Percentiles rank a stretch among this genome's conserved stretches.
Evolutionary conservation across 1,140 invertebrate species (phyloP).

Genomic region (Zaprionus ornatus): DNA sequence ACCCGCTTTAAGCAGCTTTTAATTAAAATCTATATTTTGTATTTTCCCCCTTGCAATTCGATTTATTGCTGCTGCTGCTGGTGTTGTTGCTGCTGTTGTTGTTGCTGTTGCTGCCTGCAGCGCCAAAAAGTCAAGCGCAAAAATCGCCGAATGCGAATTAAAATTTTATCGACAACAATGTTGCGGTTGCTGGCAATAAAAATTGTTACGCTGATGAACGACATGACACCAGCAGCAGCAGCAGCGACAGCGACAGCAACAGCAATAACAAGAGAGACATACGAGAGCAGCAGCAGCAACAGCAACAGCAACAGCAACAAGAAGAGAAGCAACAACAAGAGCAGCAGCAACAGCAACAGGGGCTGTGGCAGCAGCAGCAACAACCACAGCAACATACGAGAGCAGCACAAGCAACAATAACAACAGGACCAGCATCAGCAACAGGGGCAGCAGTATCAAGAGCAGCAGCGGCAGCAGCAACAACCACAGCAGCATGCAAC

Average conservation of each 20-base stretch:
- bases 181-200: conserved; percentile 68
- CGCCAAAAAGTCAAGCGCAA: conserved; percentile 27
- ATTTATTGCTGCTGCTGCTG: not conserved
- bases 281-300: not conserved
- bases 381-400: not conserved
- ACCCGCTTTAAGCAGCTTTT: not conserved
- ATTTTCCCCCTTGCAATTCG: not conserved
- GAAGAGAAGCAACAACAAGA: not conserved
- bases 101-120: conserved; percentile 9
- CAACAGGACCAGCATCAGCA: not conserved
- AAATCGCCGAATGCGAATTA: conserved; percentile 69
- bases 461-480: conserved; percentile 60
- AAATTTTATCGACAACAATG: conserved; percentile 80
- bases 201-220: conserved; percentile 74
- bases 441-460: not conserved
- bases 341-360: not conserved
- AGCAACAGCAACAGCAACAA: no score
- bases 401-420: not conserved
- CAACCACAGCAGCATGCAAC: no score
- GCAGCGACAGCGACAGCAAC: conserved; percentile 38
- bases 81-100: not conserved
- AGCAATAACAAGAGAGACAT: not conserved
- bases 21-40: not conserved
- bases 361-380: not conserved
- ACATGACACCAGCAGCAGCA: conserved; percentile 54